Percentiles rank a stretch among this genome's conserved stretches.
Conservation (phyloP, 2,113 vertebrate species). For the Agelaius tricolor region DNA sequence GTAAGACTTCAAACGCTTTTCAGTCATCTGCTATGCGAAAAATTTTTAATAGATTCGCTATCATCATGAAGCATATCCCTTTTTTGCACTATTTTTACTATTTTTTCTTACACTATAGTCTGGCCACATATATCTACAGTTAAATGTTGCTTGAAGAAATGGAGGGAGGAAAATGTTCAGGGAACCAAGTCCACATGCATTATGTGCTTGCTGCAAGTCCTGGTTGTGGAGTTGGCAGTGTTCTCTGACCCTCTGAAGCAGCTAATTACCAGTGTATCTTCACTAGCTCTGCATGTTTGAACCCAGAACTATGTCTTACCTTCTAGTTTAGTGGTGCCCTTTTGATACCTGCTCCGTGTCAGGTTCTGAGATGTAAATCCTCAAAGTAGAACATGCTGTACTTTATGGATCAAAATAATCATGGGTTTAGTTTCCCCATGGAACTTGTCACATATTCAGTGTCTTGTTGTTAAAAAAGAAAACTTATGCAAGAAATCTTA, state of each 20-base stretch:
- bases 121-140: background rate
- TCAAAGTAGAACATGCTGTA: background rate
- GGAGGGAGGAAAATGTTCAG: background rate
- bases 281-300: fast-evolving
- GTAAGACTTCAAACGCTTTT: background rate
- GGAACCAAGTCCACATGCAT: background rate
- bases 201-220: background rate
- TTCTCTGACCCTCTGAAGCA: background rate
- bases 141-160: background rate
- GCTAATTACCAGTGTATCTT: background rate
- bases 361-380: background rate
- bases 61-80: fast-evolving
- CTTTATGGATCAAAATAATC: background rate
- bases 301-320: background rate
- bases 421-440: background rate
- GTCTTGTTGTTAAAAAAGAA: background rate
- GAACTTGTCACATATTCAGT: background rate
- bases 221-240: background rate
- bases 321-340: background rate
- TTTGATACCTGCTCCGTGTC: background rate
- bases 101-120: background rate
- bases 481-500: background rate
- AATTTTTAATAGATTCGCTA: background rate
- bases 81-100: background rate
- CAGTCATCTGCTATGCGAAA: background rate